These are phyloP conservation scores for Hoplias malabaricus DNA, from an alignment of 2,113 vertebrate genomes.

Conservation along the genomic window DNA sequence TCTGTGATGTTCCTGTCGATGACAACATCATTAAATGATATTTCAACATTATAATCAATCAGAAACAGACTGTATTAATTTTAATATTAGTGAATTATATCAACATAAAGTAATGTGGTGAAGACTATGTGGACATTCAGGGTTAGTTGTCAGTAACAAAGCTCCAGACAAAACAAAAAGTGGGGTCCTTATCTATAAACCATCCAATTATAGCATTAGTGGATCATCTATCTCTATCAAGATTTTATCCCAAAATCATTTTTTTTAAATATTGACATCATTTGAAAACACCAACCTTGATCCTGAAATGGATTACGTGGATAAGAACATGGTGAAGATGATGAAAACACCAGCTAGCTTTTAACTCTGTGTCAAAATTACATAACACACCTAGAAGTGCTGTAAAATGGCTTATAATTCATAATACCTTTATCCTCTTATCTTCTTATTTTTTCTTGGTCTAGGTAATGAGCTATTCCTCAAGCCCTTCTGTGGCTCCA, in stretches of 20 bases:
- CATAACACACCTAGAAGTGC: too few relatives aligned
- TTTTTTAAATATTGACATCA: too few relatives aligned
- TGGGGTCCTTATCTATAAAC: conserved; percentile 36
- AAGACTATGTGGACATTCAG: not conserved
- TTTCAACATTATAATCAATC: not conserved
- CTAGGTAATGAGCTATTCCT: not conserved
- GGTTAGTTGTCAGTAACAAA: conserved; percentile 18
- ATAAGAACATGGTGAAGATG: too few relatives aligned
- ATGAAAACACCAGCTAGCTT: too few relatives aligned
- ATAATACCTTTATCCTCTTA: too few relatives aligned
- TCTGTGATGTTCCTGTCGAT: not conserved
- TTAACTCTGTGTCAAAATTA: too few relatives aligned
- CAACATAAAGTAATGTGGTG: not conserved
- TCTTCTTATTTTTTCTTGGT: not conserved
- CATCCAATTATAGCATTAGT: conserved; percentile 51
- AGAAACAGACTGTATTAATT: not conserved
- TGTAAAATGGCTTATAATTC: too few relatives aligned
- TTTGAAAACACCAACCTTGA: too few relatives aligned
- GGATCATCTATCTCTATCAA: conserved; percentile 31
- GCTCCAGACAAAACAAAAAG: conserved; percentile 26
- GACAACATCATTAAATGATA: not conserved
- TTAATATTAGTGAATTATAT: not conserved
- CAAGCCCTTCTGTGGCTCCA: conserved; percentile 10
- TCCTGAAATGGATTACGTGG: too few relatives aligned
- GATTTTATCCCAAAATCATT: too few relatives aligned